Base-by-base conservation (phyloP, 2,797 vertebrate genomes). In the Phrynocephalus forsythii region DNA sequence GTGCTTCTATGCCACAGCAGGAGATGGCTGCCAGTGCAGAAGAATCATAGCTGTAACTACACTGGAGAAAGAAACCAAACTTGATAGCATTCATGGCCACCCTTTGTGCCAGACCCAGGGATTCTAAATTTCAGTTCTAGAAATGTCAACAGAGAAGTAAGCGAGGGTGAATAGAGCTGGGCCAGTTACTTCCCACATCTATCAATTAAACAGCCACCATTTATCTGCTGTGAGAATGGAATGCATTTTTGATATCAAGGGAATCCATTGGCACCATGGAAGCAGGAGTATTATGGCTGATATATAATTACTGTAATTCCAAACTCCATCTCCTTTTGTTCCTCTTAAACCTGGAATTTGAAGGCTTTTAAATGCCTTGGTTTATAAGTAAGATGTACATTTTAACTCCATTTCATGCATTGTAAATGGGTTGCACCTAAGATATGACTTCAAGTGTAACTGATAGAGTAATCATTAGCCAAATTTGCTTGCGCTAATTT, bases 361-460 rank as follows among this genome's bases (percentile, higher is more conserved):
- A 72, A 79, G 24, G n/a, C 76, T 86, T 79, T 50, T 72, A n/a
- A 73, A 63, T n/a, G 26, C 15, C 56, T 63, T 33, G 56, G 69
- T 60, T 79, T 69, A 56, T 26, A 30, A 44, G 80, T 73, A 48
- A 80, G 69, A 44, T 63, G 33, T 44, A 60, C 52, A 63, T 86
- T 73, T 81, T 69, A 60, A 38, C 56, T 83, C 6, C 82, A 81
- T 38, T 86, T 86, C 38, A 48, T 68, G 63, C n/a, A 52, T 68
- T 80, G 24, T 86, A n/a, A 80, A 80, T n/a, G 11, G 9, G 38
- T 63, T 80, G 30, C 18, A 66, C 16, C 63, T 72, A 48, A 33
- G 72, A 73, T 33, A 75, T 50, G 11, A 81, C 69, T 16, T 75
- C 69, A 66, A 20, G 56, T 83, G 20, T 9, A 72, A 10, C 38